Base-by-base conservation (phyloP, 2,797 vertebrate genomes). In the Cottoperca gobio region DNA sequence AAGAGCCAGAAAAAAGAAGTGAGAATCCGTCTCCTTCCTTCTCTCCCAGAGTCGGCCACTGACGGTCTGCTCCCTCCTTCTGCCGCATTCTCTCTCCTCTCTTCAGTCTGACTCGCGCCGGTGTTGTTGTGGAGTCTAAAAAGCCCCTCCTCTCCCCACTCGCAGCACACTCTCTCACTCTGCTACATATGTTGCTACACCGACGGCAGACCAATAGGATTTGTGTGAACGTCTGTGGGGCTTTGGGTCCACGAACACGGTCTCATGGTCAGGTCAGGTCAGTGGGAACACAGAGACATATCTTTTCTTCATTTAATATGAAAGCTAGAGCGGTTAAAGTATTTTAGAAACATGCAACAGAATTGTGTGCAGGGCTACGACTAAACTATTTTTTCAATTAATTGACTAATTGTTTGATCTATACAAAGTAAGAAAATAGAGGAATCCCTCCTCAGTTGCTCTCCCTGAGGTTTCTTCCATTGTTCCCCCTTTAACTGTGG, bases 41-140 rank as follows among this genome's bases (percentile, higher is more conserved):
- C 26, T 78, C 62, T 85, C 26, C 46, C 64, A 21, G 59, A 76
- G 64, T 73, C 74, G 13, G 37, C 50, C 48, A 48, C 73, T 81
- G 81, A 73, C 57, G n/a, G 77, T 81, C 83, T 81, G 81, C 78
- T 88, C 58, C 39, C 71, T 85, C 76, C 79, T 81, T 83, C 91
- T 92, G 91, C 88, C 84, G 88, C 90, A 91, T 90, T 89, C 85
- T 82, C 87, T 86, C 83, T 84, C 76, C 74, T 58, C 55, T 80
- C 88, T 42, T 33, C 55, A 26, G 58, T 55, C 81, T 81, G 60
- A 40, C 85, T 87, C 68, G 31, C 48, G 52, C 76, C 74, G 19
- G 54, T 48, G 74, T 84, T 91, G 86, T 87, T 91, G 73, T 87
- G 57, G 81, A 88, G 78, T 68, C 72, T 60, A 7, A 8, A 65